Evolutionary conservation across 2,113 vertebrate species (phyloP), one percentile per base, ranked within the genome.

Genomic region (Epinephelus lanceolatus): DNA sequence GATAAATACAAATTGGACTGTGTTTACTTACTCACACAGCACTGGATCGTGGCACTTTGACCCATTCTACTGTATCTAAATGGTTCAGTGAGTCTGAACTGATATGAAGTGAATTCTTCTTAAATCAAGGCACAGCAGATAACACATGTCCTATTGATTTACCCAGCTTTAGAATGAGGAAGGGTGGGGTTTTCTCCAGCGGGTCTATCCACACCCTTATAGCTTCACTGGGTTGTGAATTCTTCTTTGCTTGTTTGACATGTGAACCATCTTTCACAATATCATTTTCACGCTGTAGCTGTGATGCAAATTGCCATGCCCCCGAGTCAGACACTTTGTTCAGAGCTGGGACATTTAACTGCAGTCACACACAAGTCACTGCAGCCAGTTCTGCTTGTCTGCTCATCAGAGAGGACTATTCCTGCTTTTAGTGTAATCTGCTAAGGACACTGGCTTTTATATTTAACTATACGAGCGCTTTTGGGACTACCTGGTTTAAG

Each of bases 261-360:
- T 78, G 65, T 47, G 33, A 83, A 23, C 59, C 62, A 19, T 81
- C 80, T 81, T 83, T 85, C 76, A 81, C 71, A 77, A 71, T 72
- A 53, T 56, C 62, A 47, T 42, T 40, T 15, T 14, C 8, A 47
- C 63, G 25, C 53, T 73, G 65, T 21, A 49, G 40, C 47, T 75
- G 56, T 73, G 73, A 88, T 88, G 81, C 73, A 89, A 87, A 87
- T 67, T 52, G 57, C 59, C 85, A 49, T 86, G 82, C 87, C 91
- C 82, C 63, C 11, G 0, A 85, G 84, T 63, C 37, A 80, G n/a
- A 14, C 33, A 55, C 78, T 83, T 30, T 52, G 12, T 80, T 76
- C 62, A 75, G 62, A 76, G 79, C 78, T 71, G 81, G 27, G 30
- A 73, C 45, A 19, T 47, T 72, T 15, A 71, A 71, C 62, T 59